Conservation (phyloP, 1,140 invertebrate genomes). For the Scaptomyza montana region DNA sequence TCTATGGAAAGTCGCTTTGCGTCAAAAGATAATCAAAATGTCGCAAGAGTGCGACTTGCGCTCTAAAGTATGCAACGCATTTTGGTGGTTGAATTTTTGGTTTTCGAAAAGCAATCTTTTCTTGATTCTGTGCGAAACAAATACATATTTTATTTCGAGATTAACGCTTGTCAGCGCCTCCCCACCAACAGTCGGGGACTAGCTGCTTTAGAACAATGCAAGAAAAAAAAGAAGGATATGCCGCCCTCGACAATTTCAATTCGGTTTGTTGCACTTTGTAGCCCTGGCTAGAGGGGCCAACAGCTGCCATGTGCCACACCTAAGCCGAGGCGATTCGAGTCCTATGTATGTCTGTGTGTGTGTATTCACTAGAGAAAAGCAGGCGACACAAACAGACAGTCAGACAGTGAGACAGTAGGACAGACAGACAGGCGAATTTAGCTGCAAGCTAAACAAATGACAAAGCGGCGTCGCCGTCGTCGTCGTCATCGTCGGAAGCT, state of each 20-base stretch:
- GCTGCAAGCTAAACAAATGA: conserved; percentile 81
- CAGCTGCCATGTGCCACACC: conserved; percentile 78
- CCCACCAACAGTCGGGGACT: neutral
- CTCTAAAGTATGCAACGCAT: conserved; percentile 66
- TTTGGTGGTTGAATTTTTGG: conserved; percentile 66
- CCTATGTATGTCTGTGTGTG: conserved; percentile 37
- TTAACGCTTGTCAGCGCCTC: conserved; percentile 70
- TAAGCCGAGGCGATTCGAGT: conserved; percentile 50
- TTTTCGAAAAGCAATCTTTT: neutral
- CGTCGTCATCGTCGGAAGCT: conserved; percentile 65
- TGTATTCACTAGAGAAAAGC: conserved; percentile 28
- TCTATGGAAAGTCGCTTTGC: conserved; percentile 75
- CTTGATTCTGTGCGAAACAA: conserved; percentile 44
- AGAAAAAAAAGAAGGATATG: conserved; percentile 29
- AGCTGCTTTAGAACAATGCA: conserved; percentile 54
- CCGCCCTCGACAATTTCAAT: conserved; percentile 53
- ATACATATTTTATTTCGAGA: conserved; percentile 77
- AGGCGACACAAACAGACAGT: conserved; percentile 17
- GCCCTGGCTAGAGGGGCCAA: conserved; percentile 47
- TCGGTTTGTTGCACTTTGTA: conserved; percentile 80
- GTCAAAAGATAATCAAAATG: conserved; percentile 72
- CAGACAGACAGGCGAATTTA: conserved; percentile 72
- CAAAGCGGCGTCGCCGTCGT: conserved; percentile 59
- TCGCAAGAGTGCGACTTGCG: conserved; percentile 46
- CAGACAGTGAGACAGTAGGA: conserved; percentile 24